Percentiles rank a stretch among this genome's conserved stretches.
These are phyloP conservation scores for Drosophila pallidifrons DNA, from an alignment of 1,140 invertebrate species.

Conservation along the genomic window DNA sequence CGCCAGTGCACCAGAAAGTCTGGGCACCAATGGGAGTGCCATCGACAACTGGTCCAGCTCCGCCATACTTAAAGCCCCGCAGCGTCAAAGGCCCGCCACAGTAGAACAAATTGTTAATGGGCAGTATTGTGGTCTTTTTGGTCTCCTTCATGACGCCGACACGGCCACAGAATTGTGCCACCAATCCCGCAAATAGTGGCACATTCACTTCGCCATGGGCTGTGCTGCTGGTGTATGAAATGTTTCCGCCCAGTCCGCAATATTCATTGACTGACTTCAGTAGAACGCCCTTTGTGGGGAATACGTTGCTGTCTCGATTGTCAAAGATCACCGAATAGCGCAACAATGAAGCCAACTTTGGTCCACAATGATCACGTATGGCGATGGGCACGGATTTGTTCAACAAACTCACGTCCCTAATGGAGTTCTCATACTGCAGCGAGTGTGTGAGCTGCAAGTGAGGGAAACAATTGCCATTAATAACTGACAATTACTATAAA, in stretches of 20 bases:
- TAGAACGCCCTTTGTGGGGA: constrained; percentile 75
- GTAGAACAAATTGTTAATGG: constrained; percentile 78
- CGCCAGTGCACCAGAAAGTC: constrained; percentile 79
- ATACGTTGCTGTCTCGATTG: constrained; percentile 76
- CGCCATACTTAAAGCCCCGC: constrained; percentile 77
- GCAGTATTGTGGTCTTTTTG: constrained; percentile 69
- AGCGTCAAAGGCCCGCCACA: constrained; percentile 80
- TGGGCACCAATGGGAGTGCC: constrained; percentile 79
- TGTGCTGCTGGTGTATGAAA: constrained; percentile 75
- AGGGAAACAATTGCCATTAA: not conserved
- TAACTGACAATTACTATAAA: not conserved
- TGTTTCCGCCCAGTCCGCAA: constrained; percentile 78
- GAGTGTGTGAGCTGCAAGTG: constrained; percentile 74
- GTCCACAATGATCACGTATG: constrained; percentile 80
- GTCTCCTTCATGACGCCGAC: constrained; percentile 73
- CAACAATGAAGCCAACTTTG: constrained; percentile 77
- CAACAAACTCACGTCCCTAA: constrained; percentile 69
- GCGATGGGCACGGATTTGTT: constrained; percentile 78
- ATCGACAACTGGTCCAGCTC: constrained; percentile 76
- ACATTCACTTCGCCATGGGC: constrained; percentile 80
- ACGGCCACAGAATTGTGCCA: constrained; percentile 78
- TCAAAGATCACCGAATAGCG: constrained; percentile 77
- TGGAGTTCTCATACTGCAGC: constrained; percentile 81
- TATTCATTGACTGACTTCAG: constrained; percentile 78
- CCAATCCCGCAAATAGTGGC: constrained; percentile 70